Base-by-base conservation (phyloP, 2,113 vertebrate species). In the Apistogramma diplotaenia region DNA sequence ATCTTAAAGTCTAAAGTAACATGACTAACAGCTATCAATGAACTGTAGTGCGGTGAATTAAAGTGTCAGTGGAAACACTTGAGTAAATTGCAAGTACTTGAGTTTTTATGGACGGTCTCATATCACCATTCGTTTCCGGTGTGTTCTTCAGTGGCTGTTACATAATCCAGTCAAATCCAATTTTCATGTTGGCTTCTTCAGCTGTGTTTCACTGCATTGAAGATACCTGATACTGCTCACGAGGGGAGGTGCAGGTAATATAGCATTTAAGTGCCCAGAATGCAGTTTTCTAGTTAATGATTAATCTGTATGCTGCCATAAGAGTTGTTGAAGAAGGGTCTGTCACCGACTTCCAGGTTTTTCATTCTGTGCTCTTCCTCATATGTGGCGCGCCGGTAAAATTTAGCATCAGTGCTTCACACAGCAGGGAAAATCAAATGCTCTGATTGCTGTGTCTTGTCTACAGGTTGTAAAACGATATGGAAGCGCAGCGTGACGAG, bases 281-380 rank as follows among this genome's bases (percentile, higher is more conserved):
- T 40, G 25, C n/a, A 37, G 7, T 60, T 74, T 75, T 29, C 5
- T 16, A 77, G 92, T 91, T 91, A 92, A 92, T 91, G 7, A 90
- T 91, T 89, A 59, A 87, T 85, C 54, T 21, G 71, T 9, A 5
- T 46, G 62, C 80, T 27, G 12, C 31, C 79, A 91, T 91, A 89
- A 91, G 76, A 77, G 74, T 40, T 49, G 53, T 23, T n/a, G 65
- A 72, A 27, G 73, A 75, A 82, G 54, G 76, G 78, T 49, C 74
- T 61, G 29, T 29, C 54, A 13, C 76, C 4, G 2, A 29, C 8
- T 33, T 4, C 3, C 43, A 5, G 10, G 8, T 53, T 82, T 75
- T 57, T 7, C 54, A 37, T 10, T 2, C 3, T 18, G 49, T 57
- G 3, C 73, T 74, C 71, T 73, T 8, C 25, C 16, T 31, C 7